Conservation (phyloP, 2,888 invertebrate species). For the Drepanosiphum platanoidis region DNA sequence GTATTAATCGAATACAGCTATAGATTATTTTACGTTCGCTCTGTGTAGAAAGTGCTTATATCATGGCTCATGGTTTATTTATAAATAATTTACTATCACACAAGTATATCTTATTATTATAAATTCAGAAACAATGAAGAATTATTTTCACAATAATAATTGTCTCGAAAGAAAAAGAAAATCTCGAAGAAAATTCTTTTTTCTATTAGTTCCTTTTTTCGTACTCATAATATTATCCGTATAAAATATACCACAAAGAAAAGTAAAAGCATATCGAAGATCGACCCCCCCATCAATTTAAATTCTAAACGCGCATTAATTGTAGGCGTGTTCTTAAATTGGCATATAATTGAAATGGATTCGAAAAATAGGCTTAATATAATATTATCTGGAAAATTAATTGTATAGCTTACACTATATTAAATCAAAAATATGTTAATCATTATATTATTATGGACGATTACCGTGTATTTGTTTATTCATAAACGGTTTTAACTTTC, state of each 20-base stretch:
- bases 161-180: neutral
- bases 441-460: too few relatives aligned
- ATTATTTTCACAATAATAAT: neutral
- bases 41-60: neutral
- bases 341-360: neutral
- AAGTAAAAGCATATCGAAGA: neutral
- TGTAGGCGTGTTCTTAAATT: neutral
- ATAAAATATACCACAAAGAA: neutral
- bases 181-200: neutral
- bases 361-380: neutral
- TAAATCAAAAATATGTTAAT: neutral
- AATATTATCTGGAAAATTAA: neutral
- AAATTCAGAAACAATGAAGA: neutral
- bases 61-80: neutral
- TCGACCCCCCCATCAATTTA: neutral
- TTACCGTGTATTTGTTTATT: neutral
- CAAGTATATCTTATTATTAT: neutral
- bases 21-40: neutral
- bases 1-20: neutral
- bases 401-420: neutral
- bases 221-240: neutral
- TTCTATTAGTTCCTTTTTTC: too few relatives aligned
- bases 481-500: neutral
- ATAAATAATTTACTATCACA: neutral
- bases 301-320: neutral